A percentile compares a stretch with the other conserved stretches of the same genome.
Evolutionary conservation across 2,888 invertebrate genomes (phyloP).

Genomic region (Phyto melanocephala): DNA sequence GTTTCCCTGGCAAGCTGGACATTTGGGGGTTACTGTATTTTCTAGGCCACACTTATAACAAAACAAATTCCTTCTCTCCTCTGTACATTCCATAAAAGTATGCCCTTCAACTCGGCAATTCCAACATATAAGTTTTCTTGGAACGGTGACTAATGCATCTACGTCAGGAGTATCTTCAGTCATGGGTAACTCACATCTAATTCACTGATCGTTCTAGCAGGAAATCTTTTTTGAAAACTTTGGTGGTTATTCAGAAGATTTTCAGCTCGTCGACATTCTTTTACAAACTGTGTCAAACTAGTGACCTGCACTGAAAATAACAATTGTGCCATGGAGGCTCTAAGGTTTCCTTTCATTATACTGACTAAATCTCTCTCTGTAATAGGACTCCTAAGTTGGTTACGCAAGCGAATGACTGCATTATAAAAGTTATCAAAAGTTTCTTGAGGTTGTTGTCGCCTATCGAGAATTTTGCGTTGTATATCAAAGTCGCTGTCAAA

Average conservation of each 20-base stretch:
- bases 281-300: neutral
- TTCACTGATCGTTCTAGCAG: neutral
- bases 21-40: neutral
- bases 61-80: neutral
- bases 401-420: neutral
- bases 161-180: neutral
- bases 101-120: neutral
- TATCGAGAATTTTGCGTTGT: neutral
- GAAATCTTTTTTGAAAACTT: neutral
- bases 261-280: neutral
- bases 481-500: constrained; percentile 26
- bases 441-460: neutral
- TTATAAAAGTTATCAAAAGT: constrained; percentile 22
- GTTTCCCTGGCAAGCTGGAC: neutral
- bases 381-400: neutral
- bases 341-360: too few species aligned
- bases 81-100: neutral
- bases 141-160: neutral
- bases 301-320: neutral
- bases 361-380: neutral
- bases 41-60: neutral
- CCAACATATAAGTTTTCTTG: neutral
- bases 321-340: neutral
- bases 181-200: neutral
- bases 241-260: neutral